These are phyloP conservation scores for Ips nitidus DNA, from an alignment of 1,140 invertebrate species.

Conservation along the genomic window DNA sequence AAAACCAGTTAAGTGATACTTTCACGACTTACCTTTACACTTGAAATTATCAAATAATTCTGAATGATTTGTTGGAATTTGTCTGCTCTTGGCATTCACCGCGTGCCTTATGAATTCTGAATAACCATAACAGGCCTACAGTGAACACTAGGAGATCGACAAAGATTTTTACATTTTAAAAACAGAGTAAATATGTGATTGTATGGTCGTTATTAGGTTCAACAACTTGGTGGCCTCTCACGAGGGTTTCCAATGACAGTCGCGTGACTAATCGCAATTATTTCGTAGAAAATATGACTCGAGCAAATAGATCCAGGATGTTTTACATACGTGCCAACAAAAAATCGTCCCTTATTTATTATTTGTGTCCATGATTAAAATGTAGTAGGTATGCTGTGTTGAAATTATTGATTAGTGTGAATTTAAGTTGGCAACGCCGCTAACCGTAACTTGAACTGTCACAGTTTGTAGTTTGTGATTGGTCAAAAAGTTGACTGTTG, in stretches of 20 bases:
- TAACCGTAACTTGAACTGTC: too few relatives aligned
- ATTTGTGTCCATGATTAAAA: too few relatives aligned
- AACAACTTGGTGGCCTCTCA: slow-evolving; percentile 4
- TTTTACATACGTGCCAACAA: too few relatives aligned
- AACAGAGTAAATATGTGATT: not conserved
- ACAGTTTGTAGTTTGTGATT: too few relatives aligned
- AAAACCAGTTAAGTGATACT: too few relatives aligned
- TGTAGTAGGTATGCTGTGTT: too few relatives aligned
- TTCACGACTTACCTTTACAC: not conserved
- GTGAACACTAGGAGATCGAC: slow-evolving; percentile 82
- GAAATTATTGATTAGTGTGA: too few relatives aligned
- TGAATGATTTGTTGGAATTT: slow-evolving; percentile 22
- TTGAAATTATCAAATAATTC: not conserved
- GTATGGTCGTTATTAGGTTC: not conserved
- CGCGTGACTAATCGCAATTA: slow-evolving; percentile 16
- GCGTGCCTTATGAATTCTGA: slow-evolving; percentile 87
- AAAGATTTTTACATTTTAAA: slow-evolving; percentile 32
- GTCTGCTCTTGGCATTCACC: slow-evolving; percentile 95
- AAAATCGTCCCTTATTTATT: too few relatives aligned
- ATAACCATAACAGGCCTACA: slow-evolving; percentile 82
- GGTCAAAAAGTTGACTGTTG: too few relatives aligned
- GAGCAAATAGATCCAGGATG: too few relatives aligned
- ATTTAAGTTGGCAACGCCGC: too few relatives aligned
- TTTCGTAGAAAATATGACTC: not conserved
- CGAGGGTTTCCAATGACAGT: slow-evolving; percentile 15